Base-by-base conservation (phyloP, 1,140 invertebrate species). In the Chrysoperla carnea region DNA sequence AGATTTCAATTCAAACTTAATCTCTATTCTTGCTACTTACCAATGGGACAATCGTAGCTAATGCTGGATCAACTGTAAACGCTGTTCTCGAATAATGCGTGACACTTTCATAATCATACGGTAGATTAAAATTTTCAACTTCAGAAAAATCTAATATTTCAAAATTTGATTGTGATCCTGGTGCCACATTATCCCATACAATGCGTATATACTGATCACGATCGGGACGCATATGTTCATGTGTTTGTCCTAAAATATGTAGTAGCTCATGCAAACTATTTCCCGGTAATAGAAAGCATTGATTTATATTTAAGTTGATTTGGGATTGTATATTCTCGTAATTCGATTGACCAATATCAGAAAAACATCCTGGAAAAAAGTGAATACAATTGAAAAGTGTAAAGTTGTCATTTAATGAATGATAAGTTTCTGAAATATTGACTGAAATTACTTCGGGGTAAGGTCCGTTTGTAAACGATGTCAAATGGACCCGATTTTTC, bases 181-280 rank as follows among this genome's bases (percentile, higher is more conserved):
- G 7, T 2, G 14, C 4, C 28, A 74, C 69, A 41, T 75, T 74
- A 8, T 63, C 50, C 56, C 68, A 71, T 6, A 67, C 48, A 11
- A 75, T 61, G 6, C 50, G 53, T 8, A 74, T 60, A 43, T 65
- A 61, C 1, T 63, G 41, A 46, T 74, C 66, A 3, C 72, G 53
- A 51, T 74, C 72, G 4, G 58, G 53, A 8, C 72, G 58, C 38
- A 63, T 60, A 42, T 74, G 73, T 41, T 75, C 71, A 37, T 74
- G 73, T 45, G 56, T 64, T 8, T 72, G 56, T 8, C 73, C 72
- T 23, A 75, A 41, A 4, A 65, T 53, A 40, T 74, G 72, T 6
- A 75, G 48, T 0, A 72, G 58, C 46, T 75, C 72, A 46, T 74
- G 73, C 23, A 68, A 55, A 8, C 70, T 60, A 1, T 65, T 57